Evolutionary conservation across 35 echinoderm and acorn worm genomes (phyloP).

Genomic region (Strongylocentrotus purpuratus): DNA sequence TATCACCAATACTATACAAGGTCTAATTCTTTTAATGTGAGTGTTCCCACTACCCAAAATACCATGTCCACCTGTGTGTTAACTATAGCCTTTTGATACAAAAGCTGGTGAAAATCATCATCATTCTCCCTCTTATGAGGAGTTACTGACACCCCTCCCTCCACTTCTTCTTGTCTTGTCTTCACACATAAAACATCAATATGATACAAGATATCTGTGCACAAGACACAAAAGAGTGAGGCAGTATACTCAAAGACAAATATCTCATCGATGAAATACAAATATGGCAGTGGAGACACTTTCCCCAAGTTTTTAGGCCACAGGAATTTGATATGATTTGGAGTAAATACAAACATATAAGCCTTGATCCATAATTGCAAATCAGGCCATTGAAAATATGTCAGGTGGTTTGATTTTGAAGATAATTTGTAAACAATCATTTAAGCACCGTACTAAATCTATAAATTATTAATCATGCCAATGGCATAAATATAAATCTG

Average conservation of each 20-base stretch:
- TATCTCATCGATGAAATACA: background rate
- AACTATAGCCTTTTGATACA: background rate
- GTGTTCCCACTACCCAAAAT: background rate
- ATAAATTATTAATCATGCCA: background rate
- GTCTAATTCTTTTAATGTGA: background rate
- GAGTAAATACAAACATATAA: background rate
- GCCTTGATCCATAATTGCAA: background rate
- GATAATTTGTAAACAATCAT: background rate
- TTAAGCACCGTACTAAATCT: background rate
- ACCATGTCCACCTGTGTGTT: background rate
- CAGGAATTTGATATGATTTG: background rate
- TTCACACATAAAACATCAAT: no score
- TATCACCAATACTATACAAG: background rate
- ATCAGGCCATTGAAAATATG: background rate
- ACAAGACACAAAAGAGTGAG: background rate
- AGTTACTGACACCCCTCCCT: no score
- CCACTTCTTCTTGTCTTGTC: no score
- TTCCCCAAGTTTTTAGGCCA: background rate
- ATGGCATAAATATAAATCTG: background rate
- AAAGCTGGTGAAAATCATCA: background rate
- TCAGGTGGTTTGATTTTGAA: background rate
- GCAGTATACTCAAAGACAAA: background rate
- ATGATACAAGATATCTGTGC: no score
- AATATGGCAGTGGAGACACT: background rate
- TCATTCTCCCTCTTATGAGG: no score